Evolutionary conservation across 1,140 invertebrate genomes (phyloP).

Genomic region (Drosophila funebris): DNA sequence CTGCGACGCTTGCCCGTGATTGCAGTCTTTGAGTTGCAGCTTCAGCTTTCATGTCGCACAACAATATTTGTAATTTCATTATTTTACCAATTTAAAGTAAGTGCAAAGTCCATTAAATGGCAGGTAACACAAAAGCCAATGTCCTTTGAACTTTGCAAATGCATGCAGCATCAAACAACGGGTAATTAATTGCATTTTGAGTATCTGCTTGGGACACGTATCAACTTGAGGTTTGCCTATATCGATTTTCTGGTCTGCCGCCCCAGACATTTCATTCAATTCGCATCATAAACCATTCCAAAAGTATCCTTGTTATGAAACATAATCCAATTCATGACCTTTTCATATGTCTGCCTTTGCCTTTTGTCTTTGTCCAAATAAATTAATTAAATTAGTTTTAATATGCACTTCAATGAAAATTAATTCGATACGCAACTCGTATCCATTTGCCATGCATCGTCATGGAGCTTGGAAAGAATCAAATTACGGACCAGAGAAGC

Average conservation of each 20-base stretch:
- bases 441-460: slow-evolving; percentile 46
- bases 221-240: slow-evolving; percentile 10
- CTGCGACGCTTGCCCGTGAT: neutral
- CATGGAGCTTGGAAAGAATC: slow-evolving; percentile 48
- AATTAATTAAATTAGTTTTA: slow-evolving; percentile 34
- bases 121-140: slow-evolving; percentile 4
- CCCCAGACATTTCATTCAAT: neutral
- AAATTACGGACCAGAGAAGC: slow-evolving; percentile 33
- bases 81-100: slow-evolving; percentile 57
- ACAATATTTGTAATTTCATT: slow-evolving; percentile 51
- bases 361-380: slow-evolving; percentile 17
- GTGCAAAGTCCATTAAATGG: slow-evolving; percentile 28
- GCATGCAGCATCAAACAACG: slow-evolving; percentile 20
- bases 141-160: slow-evolving; percentile 53
- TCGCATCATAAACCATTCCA: neutral
- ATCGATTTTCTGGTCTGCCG: slow-evolving; percentile 9
- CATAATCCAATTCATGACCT: slow-evolving; percentile 4
- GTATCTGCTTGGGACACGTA: slow-evolving; percentile 39
- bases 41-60: slow-evolving; percentile 35
- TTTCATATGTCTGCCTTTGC: neutral
- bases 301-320: slow-evolving; percentile 19
- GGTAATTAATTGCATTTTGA: slow-evolving; percentile 66
- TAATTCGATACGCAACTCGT: slow-evolving; percentile 36
- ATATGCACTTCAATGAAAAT: slow-evolving; percentile 22
- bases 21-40: slow-evolving; percentile 42